Evolutionary conservation across 2,797 vertebrate genomes (phyloP).

Genomic region (Pteropus rufus): DNA sequence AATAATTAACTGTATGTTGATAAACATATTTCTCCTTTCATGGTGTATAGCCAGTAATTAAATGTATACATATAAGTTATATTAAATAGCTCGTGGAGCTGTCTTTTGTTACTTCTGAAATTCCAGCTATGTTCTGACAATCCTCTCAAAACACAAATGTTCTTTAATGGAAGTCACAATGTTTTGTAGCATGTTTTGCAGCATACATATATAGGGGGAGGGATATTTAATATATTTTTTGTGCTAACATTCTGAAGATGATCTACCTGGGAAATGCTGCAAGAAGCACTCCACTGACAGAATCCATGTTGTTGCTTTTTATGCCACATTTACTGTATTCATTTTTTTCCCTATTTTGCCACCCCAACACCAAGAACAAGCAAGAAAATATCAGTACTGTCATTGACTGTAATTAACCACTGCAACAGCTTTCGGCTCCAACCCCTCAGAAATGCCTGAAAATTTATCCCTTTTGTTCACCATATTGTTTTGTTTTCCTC

Average conservation of each 20-base stretch:
- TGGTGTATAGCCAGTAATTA: not conserved
- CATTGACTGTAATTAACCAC: slow-evolving; percentile 63
- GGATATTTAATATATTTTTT: slow-evolving; percentile 18
- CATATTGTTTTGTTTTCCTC: slow-evolving; percentile 60
- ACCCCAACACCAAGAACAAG: not conserved
- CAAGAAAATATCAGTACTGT: slow-evolving; percentile 48
- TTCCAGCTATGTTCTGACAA: slow-evolving; percentile 39
- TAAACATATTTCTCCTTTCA: slow-evolving; percentile 53
- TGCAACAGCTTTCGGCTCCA: slow-evolving; percentile 45
- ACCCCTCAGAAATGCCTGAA: slow-evolving; percentile 46
- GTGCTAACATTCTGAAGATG: slow-evolving; percentile 42
- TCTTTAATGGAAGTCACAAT: slow-evolving; percentile 44
- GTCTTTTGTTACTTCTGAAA: slow-evolving; percentile 68
- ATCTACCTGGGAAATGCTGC: slow-evolving; percentile 65
- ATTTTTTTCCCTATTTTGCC: slow-evolving; percentile 25
- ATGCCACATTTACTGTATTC: not conserved
- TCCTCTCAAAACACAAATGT: slow-evolving; percentile 39
- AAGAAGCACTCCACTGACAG: slow-evolving; percentile 64
- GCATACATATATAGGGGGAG: not conserved
- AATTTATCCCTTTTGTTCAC: slow-evolving; percentile 76
- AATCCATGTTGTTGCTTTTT: slow-evolving; percentile 65
- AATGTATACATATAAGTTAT: not conserved
- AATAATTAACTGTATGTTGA: slow-evolving; percentile 43
- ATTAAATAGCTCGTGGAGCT: slow-evolving; percentile 45
- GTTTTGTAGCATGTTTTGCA: not conserved